Evolutionary conservation across 2,888 invertebrate genomes (phyloP).

Genomic region (Thecophora atra): DNA sequence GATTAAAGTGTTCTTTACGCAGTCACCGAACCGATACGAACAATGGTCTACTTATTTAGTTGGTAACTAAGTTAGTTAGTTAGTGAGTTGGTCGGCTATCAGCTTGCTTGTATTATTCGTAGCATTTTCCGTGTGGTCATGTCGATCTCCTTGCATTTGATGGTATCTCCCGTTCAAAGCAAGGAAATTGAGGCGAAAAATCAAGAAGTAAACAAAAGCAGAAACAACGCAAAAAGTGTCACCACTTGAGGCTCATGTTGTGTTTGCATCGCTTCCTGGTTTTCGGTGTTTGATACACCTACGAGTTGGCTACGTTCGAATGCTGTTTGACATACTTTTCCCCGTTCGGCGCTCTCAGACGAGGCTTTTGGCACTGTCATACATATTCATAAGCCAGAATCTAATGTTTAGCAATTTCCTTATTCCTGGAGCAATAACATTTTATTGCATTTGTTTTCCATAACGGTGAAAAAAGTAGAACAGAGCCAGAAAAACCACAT

Average conservation of each 20-base stretch:
- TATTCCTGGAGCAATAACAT: too few species aligned
- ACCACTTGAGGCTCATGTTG: neutral
- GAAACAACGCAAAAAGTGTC: neutral
- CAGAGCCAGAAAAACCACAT: too few species aligned
- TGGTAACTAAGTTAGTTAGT: neutral
- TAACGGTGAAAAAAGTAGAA: too few species aligned
- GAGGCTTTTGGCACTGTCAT: neutral
- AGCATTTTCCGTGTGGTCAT: constrained; percentile 18
- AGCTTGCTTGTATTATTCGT: constrained; percentile 1
- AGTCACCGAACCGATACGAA: constrained; percentile 6
- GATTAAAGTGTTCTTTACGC: constrained; percentile 15
- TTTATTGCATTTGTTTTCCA: too few species aligned
- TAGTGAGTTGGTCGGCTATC: neutral
- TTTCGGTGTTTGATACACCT: neutral
- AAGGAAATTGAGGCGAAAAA: neutral
- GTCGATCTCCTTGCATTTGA: constrained; percentile 10
- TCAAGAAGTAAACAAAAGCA: neutral
- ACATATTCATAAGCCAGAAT: neutral
- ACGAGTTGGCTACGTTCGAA: neutral
- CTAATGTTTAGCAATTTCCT: too few species aligned
- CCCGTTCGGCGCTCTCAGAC: neutral
- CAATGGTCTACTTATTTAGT: constrained; percentile 6
- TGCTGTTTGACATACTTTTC: too few species aligned
- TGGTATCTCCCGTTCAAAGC: neutral
- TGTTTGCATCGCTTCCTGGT: constrained; percentile 4